phyloP scores from a whole-genome alignment of 2,888 invertebrate species.

The Operophtera brumata region DNA sequence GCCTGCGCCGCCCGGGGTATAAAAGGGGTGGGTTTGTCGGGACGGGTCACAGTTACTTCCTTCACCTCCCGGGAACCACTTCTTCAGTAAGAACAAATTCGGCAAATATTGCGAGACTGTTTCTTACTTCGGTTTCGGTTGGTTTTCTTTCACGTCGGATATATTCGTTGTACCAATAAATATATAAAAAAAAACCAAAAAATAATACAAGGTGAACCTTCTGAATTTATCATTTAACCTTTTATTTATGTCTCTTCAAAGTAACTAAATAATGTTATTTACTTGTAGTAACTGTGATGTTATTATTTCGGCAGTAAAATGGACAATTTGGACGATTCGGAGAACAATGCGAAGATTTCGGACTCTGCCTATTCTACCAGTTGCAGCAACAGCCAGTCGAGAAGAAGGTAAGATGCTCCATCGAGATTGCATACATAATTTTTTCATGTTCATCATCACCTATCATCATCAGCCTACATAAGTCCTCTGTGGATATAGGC shows the following conservation, averaged over 20 bases:
- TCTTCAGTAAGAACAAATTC: neutral
- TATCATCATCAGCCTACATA: too few species aligned
- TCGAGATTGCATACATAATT: too few species aligned
- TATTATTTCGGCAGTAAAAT: constrained; percentile 35
- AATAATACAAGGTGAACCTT: too few species aligned
- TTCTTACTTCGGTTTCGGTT: too few species aligned
- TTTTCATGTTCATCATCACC: too few species aligned
- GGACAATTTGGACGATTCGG: constrained; percentile 72
- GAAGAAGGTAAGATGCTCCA: constrained; percentile 82
- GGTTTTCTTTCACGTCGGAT: too few species aligned
- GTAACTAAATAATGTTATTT: neutral
- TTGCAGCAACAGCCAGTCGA: constrained; percentile 90
- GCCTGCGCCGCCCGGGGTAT: neutral
- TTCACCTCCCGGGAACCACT: neutral
- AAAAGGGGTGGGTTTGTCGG: neutral
- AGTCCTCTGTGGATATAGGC: too few species aligned
- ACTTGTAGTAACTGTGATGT: neutral
- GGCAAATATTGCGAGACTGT: neutral
- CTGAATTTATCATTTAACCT: too few species aligned
- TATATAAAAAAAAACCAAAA: too few species aligned
- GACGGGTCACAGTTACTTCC: neutral
- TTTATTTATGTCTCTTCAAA: too few species aligned
- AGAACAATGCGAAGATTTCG: constrained; percentile 84
- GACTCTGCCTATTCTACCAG: constrained; percentile 92
- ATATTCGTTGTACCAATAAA: too few species aligned